phyloP scores from a whole-genome alignment of 2,888 invertebrate species.

The Ormyrus pomaceus region DNA sequence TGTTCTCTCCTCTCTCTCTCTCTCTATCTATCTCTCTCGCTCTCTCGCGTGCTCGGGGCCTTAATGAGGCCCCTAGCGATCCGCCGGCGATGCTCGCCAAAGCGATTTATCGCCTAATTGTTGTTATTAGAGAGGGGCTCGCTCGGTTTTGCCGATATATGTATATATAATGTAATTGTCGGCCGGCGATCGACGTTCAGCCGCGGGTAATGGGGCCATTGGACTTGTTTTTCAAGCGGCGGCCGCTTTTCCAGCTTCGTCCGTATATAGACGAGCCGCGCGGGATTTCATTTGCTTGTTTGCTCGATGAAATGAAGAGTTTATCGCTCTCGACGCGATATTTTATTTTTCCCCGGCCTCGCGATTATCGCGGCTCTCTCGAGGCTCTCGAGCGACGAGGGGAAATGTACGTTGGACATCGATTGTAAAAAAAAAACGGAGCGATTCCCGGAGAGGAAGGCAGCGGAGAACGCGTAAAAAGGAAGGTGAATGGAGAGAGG shows the following conservation, averaged over 20 bases:
- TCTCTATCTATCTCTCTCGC: background rate
- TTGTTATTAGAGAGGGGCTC: constrained; percentile 27
- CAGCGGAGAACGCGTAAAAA: too few species aligned
- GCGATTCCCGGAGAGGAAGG: too few species aligned
- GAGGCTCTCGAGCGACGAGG: background rate
- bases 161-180: constrained; percentile 21
- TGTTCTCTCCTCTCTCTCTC: background rate
- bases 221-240: background rate
- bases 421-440: too few species aligned
- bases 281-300: constrained; percentile 2
- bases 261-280: background rate
- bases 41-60: background rate
- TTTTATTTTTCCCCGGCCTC: background rate
- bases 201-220: constrained; percentile 24
- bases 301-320: constrained; percentile 24
- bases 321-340: constrained; percentile 2
- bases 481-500: background rate
- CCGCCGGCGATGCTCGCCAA: constrained; percentile 19
- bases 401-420: background rate
- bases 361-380: background rate
- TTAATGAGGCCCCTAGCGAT: constrained; percentile 27
- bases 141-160: background rate
- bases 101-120: constrained; percentile 45
- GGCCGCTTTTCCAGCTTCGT: background rate
- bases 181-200: constrained; percentile 32